Evolutionary conservation across 1,140 invertebrate species (phyloP).

Genomic region (Euwallacea fornicatus): DNA sequence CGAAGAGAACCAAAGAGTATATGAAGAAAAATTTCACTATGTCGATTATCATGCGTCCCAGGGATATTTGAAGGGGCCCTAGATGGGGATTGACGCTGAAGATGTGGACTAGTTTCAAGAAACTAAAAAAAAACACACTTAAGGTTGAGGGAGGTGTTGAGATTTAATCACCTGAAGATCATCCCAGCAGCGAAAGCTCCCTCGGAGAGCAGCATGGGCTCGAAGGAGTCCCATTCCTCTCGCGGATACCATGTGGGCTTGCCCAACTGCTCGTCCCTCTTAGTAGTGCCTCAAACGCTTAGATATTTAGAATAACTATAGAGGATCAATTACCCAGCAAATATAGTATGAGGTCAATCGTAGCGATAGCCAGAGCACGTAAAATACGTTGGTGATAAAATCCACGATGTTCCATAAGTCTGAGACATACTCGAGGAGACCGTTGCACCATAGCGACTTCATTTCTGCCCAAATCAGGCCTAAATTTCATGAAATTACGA

Average conservation of each 20-base stretch:
- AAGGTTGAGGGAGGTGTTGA: neutral
- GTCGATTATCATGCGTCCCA: conserved; percentile 86
- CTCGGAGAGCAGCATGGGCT: conserved; percentile 92
- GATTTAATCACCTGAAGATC: conserved; percentile 70
- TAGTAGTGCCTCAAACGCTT: neutral
- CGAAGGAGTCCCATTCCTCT: conserved; percentile 89
- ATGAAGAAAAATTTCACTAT: conserved; percentile 89
- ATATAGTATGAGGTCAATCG: conserved; percentile 74
- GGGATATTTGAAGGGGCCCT: conserved; percentile 82
- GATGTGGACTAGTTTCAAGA: conserved; percentile 84
- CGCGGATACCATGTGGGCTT: conserved; percentile 52
- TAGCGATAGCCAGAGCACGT: conserved; percentile 87
- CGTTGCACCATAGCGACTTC: conserved; percentile 82
- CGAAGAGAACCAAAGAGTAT: conserved; percentile 79
- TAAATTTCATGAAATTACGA: conserved; percentile 50
- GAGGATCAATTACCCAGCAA: conserved; percentile 65
- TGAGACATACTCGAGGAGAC: conserved; percentile 84
- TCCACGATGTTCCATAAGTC: conserved; percentile 98
- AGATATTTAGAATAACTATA: neutral
- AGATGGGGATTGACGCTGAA: conserved; percentile 91
- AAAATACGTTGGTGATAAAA: conserved; percentile 92
- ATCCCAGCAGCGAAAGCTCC: conserved; percentile 94
- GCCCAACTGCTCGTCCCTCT: conserved; percentile 41
- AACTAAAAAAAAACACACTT: conserved; percentile 56
- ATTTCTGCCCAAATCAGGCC: conserved; percentile 91